These are phyloP conservation scores for Scomber colias DNA, from an alignment of 2,113 vertebrate genomes.

Conservation along the genomic window DNA sequence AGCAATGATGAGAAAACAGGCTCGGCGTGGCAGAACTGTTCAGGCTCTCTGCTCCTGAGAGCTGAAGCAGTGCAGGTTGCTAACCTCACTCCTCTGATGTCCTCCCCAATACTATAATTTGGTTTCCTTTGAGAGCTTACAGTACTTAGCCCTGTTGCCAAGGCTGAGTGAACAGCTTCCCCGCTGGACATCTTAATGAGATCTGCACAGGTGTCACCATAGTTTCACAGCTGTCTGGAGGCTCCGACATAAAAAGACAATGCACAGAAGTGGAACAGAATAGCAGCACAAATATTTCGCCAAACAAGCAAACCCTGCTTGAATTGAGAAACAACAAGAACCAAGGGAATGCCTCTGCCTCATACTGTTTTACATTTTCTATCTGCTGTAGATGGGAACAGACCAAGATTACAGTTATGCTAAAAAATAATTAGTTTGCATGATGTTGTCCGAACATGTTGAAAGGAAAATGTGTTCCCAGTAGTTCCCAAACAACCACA, in stretches of 20 bases:
- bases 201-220: constrained; percentile 75
- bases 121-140: constrained; percentile 65
- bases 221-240: constrained; percentile 74
- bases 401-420: too few species aligned
- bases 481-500: too few species aligned
- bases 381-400: too few species aligned
- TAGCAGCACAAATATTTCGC: constrained; percentile 30
- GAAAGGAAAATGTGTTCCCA: too few species aligned
- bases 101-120: constrained; percentile 61
- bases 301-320: constrained; percentile 24
- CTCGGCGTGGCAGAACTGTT: constrained; percentile 43
- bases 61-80: constrained; percentile 40
- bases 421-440: too few species aligned
- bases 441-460: too few species aligned
- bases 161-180: constrained; percentile 66
- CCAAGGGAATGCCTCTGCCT: neutral
- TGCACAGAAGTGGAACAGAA: constrained; percentile 39
- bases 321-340: constrained; percentile 13
- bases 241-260: constrained; percentile 54
- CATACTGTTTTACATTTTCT: neutral
- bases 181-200: constrained; percentile 76
- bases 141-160: constrained; percentile 67
- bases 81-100: constrained; percentile 60
- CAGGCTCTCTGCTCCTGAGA: constrained; percentile 33
- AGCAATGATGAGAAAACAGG: constrained; percentile 66